phyloP scores from a whole-genome alignment of 2,797 vertebrate species.

The Phylloscopus collybita region DNA sequence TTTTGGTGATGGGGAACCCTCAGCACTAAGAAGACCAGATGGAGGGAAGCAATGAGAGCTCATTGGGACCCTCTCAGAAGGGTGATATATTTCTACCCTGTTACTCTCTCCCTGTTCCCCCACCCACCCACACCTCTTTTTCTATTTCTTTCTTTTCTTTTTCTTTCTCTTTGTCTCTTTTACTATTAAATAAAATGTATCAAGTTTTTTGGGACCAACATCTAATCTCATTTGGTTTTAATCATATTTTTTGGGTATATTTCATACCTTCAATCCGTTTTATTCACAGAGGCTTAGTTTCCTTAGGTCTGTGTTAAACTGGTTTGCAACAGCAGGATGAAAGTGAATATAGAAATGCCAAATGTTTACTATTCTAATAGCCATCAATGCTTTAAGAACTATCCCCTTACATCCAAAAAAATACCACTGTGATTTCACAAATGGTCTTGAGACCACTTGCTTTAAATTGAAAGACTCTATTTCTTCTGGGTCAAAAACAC shows the following conservation, averaged over 20 bases:
- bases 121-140: neutral
- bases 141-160: neutral
- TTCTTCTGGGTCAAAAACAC: neutral
- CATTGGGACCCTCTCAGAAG: neutral
- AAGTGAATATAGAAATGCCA: neutral
- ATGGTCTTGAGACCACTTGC: neutral
- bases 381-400: neutral
- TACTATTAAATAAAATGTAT: neutral
- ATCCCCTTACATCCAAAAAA: neutral
- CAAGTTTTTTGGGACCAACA: neutral
- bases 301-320: neutral
- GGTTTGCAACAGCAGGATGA: neutral
- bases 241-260: neutral
- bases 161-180: neutral
- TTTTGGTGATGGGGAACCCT: too few relatives aligned
- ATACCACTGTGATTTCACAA: neutral
- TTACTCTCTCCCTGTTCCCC: neutral
- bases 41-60: rapidly evolving
- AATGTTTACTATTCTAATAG: neutral
- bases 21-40: neutral
- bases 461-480: slow-evolving; percentile 20
- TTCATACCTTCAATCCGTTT: neutral
- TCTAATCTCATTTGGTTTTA: neutral
- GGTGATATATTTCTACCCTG: neutral
- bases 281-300: neutral